phyloP scores from a whole-genome alignment of 2,888 invertebrate species.

The Leucophora obtusa region DNA sequence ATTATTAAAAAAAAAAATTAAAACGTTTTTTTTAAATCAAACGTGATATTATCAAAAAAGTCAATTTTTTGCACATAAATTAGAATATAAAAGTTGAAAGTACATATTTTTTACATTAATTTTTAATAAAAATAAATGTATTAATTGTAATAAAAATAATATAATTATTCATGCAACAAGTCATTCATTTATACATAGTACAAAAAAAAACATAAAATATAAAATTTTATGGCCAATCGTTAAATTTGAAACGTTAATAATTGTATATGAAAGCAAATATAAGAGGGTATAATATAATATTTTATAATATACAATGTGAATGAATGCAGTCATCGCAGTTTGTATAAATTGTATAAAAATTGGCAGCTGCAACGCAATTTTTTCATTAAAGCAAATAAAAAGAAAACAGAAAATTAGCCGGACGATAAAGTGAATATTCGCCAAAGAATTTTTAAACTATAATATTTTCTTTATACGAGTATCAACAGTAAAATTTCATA shows the following conservation, averaged over 20 bases:
- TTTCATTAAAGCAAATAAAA: not conserved
- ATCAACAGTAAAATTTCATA: too few relatives aligned
- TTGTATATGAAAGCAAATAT: not conserved
- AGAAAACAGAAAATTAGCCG: not conserved
- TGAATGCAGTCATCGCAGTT: not conserved
- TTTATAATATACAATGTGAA: not conserved
- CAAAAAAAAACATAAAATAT: constrained; percentile 3
- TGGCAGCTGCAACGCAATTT: constrained; percentile 6
- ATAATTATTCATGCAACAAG: constrained; percentile 40
- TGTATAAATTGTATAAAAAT: not conserved
- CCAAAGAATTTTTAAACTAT: constrained; percentile 2
- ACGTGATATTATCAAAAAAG: too few relatives aligned
- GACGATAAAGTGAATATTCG: constrained; percentile 3
- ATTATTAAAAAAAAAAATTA: too few relatives aligned
- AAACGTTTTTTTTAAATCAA: too few relatives aligned
- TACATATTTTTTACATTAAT: not conserved
- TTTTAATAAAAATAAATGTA: not conserved
- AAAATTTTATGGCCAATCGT: constrained; percentile 12
- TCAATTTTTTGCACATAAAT: too few relatives aligned
- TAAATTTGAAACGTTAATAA: constrained; percentile 18
- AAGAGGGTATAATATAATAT: too few relatives aligned
- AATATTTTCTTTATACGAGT: not conserved
- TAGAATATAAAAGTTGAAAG: not conserved
- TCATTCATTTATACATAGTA: constrained; percentile 15
- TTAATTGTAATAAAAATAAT: constrained; percentile 26